Evolutionary conservation across 2,113 vertebrate species (phyloP), one percentile per base, ranked within the genome.

Genomic region (Apeltes quadracus): DNA sequence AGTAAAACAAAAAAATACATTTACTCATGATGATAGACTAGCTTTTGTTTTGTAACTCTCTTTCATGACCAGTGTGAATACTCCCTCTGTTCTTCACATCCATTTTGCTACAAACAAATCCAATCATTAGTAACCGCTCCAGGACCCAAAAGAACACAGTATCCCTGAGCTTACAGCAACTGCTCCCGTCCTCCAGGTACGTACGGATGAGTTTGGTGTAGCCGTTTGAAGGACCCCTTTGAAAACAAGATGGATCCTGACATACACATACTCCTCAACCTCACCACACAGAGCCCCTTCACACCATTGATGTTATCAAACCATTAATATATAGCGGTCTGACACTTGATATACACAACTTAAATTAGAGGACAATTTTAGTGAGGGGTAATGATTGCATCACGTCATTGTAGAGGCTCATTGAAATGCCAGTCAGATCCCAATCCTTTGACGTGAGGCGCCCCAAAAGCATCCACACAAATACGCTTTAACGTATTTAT

Each of bases 391-490:
- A 84, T 79, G 74, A 78, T 77, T 83, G 81, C 50, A 84, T 82
- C 84, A 76, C 8, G 44, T 63, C 39, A 59, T 36, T 50, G 63
- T 7, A 58, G 82, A 57, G 51, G 23, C 87, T 92, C 82, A 85
- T 89, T 84, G 88, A 67, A 82, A 90, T 89, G 90, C 89, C 72
- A 79, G 76, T 86, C 85, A 84, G 85, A 88, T 81, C 64, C 56
- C 50, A 69, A 32, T 86, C 58, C 77, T 90, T 83, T 84, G 71
- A 65, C 32, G 39, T 76, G 80, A 91, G 81, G 75, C 88, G 86
- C 75, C n/a, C 27, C 56, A 68, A 76, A 76, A 5, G 25, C 50
- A 29, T 59, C 5, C 27, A 67, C 55, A 20, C 51, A 23, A 18
- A 39, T 16, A 58, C 43, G 27, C 12, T 15, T 51, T 71, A 67